Evolutionary conservation across 2,113 vertebrate genomes (phyloP), one percentile per base, ranked within the genome.

Genomic region (Chloropsis hardwickii): DNA sequence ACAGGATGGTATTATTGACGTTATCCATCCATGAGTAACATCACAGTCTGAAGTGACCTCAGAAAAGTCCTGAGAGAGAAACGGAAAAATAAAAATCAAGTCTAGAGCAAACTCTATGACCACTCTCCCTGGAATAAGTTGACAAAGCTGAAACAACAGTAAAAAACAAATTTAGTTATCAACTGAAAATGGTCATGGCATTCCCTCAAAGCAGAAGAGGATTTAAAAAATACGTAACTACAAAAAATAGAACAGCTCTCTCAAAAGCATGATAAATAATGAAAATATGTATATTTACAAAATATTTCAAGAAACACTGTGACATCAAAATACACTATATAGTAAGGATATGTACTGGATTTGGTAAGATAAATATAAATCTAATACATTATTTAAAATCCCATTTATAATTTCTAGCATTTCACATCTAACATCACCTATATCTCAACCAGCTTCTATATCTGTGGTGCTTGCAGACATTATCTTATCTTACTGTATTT

Each of bases 11-110:
- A 88, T 82, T 94, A 86, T 5, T 94, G 92, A 89, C 17, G 11
- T 74, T 94, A 94, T 86, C 88, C 84, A 87, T 54, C 92, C 89
- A 85, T 76, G 71, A 94, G 92, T 48, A 67, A 84, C 84, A 92
- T 50, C 86, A 66, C 88, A 79, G 69, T 81, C 80, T 94, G 91
- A 95, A 82, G 78, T 70, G 74, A 96, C 47, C 80, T 94, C 79
- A 95, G 94, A 94, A 86, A 91, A 62, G 48, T 92, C 88, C 81
- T 53, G 79, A 72, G 81, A 94, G 81, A 91, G 84, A 96, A 86
- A 91, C 42, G 67, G 53, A 88, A 89, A 85, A 80, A 90, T 54
- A 79, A 92, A 91, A 78, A 89, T 71, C 78, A 91, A 91, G 79
- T 81, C 81, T 81, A 65, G 72, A 82, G 66, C 48, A 91, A 56